Evolutionary conservation across 2,113 vertebrate species (phyloP).

Genomic region (Potamarius usumacintae): DNA sequence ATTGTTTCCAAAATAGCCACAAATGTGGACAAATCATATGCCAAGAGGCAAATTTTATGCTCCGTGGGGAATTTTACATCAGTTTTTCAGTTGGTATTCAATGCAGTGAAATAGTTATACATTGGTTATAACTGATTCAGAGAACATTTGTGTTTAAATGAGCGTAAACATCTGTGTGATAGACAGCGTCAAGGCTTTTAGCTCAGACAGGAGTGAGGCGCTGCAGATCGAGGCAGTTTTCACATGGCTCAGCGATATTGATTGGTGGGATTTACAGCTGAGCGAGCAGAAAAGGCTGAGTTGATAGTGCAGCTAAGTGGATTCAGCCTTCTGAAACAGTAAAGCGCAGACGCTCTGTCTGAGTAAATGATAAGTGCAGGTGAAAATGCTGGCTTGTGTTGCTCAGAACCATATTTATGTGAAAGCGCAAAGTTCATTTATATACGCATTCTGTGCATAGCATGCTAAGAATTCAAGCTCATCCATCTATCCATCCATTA

Average conservation of each 20-base stretch:
- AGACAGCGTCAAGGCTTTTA: neutral
- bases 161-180: conserved; percentile 22
- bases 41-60: neutral
- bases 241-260: conserved; percentile 34
- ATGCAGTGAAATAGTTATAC: neutral
- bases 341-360: conserved; percentile 13
- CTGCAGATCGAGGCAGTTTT: conserved; percentile 8
- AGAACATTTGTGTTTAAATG: conserved; percentile 5
- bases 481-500: too few species aligned
- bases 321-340: conserved; percentile 36
- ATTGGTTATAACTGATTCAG: neutral
- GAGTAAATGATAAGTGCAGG: conserved; percentile 16
- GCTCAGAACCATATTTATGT: neutral
- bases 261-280: conserved; percentile 36
- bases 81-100: neutral
- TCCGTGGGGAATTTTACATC: neutral
- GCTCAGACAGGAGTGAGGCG: neutral
- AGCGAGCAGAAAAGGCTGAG: conserved; percentile 34
- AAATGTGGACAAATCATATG: conserved; percentile 30
- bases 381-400: neutral
- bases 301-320: conserved; percentile 39
- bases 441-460: neutral
- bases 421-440: neutral
- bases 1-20: conserved; percentile 40
- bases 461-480: neutral